Evolutionary conservation across 2,797 vertebrate genomes (phyloP).

Genomic region (Melanotaenia maccullochi): DNA sequence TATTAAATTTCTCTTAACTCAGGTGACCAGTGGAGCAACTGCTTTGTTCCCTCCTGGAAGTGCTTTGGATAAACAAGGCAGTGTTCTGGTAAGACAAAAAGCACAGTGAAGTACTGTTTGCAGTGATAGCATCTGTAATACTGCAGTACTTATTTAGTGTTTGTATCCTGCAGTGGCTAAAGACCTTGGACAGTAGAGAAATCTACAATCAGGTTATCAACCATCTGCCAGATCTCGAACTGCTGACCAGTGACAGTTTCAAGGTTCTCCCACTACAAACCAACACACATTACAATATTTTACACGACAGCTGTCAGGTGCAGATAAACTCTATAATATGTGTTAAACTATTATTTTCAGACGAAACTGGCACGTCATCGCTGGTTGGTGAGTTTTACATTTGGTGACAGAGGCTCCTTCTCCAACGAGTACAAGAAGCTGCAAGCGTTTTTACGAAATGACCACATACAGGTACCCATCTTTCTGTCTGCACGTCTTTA

Average conservation of each 20-base stretch:
- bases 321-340: too few relatives aligned
- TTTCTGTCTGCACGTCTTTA: not conserved
- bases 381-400: slow-evolving; percentile 94
- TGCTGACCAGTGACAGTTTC: slow-evolving; percentile 84
- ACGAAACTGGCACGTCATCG: slow-evolving; percentile 89
- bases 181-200: slow-evolving; percentile 92
- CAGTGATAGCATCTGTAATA: not conserved
- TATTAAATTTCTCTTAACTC: slow-evolving; percentile 49
- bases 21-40: slow-evolving; percentile 88
- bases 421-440: slow-evolving; percentile 93
- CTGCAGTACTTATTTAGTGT: slow-evolving; percentile 24
- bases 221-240: slow-evolving; percentile 90
- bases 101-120: not conserved
- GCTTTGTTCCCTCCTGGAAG: slow-evolving; percentile 93
- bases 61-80: slow-evolving; percentile 86
- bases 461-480: slow-evolving; percentile 91
- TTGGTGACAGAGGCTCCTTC: slow-evolving; percentile 80
- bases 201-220: slow-evolving; percentile 90
- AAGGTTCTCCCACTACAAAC: slow-evolving; percentile 77
- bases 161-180: slow-evolving; percentile 85
- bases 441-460: slow-evolving; percentile 85
- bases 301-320: too few relatives aligned
- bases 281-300: not conserved
- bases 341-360: slow-evolving; percentile 60
- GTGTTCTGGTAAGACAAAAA: slow-evolving; percentile 85